These are phyloP conservation scores for Petrocephalus schoutedeni DNA, from an alignment of 2,797 vertebrate species.

Conservation along the genomic window DNA sequence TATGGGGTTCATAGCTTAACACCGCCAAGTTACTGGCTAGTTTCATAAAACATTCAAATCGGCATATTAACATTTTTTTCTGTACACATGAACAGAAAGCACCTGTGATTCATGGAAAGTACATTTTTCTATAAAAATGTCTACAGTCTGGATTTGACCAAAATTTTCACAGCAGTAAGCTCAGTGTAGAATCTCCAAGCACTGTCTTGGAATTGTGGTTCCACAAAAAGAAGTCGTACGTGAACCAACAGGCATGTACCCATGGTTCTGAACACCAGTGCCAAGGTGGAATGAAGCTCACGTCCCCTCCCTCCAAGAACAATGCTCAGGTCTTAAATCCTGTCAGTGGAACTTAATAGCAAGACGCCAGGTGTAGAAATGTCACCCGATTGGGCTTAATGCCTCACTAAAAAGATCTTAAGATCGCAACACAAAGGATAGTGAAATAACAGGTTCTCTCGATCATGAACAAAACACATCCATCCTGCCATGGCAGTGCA, in stretches of 20 bases:
- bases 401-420: neutral
- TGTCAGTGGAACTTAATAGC: neutral
- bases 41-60: neutral
- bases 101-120: neutral
- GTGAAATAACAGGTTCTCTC: neutral
- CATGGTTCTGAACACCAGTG: neutral
- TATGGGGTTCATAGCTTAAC: no score
- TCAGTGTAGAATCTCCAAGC: neutral
- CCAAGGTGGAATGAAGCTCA: neutral
- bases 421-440: neutral
- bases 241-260: neutral
- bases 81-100: neutral
- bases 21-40: neutral
- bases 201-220: neutral
- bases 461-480: neutral
- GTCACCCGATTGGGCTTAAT: neutral
- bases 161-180: neutral
- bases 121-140: neutral
- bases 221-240: neutral
- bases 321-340: neutral
- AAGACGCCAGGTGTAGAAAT: neutral
- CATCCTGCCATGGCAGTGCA: neutral
- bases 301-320: neutral
- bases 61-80: neutral
- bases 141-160: neutral